A percentile compares a stretch with the other conserved stretches of the same genome.
phyloP scores from a whole-genome alignment of 2,113 vertebrate species.

The Cyanocitta stelleri region DNA sequence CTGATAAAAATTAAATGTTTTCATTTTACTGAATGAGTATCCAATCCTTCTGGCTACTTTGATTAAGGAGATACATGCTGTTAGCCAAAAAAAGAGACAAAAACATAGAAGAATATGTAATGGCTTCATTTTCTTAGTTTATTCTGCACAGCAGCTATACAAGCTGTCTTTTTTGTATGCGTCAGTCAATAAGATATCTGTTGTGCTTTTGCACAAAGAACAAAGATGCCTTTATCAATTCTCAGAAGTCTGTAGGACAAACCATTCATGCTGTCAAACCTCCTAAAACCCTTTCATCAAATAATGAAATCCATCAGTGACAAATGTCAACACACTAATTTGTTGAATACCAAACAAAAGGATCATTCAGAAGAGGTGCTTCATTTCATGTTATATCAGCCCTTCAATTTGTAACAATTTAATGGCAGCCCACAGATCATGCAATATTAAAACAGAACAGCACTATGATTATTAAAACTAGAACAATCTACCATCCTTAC shows the following conservation, averaged over 20 bases:
- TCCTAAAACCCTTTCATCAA: conserved; percentile 77
- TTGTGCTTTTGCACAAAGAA: conserved; percentile 82
- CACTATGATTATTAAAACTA: conserved; percentile 43
- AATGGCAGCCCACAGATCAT: conserved; percentile 62
- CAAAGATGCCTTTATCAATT: conserved; percentile 89
- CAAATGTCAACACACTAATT: conserved; percentile 89
- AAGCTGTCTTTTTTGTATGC: conserved; percentile 60
- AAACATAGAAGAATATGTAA: conserved; percentile 21
- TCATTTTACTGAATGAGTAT: conserved; percentile 32
- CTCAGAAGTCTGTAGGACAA: conserved; percentile 74
- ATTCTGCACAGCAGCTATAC: conserved; percentile 65
- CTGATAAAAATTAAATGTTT: not conserved
- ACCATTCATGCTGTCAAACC: conserved; percentile 82
- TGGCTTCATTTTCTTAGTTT: conserved; percentile 70
- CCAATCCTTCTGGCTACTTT: not conserved
- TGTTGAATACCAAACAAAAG: conserved; percentile 83
- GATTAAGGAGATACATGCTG: conserved; percentile 6
- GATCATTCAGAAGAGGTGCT: conserved; percentile 80
- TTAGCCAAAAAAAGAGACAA: not conserved
- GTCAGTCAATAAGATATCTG: conserved; percentile 81
- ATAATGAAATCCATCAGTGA: conserved; percentile 89
- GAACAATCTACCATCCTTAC: conserved; percentile 53
- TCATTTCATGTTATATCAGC: conserved; percentile 77
- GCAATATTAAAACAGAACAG: conserved; percentile 65
- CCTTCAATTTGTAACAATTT: conserved; percentile 71